Percentiles rank a stretch among this genome's conserved stretches.
These are phyloP conservation scores for Tenthredo distinguenda DNA, from an alignment of 2,888 invertebrate genomes.

Conservation along the genomic window DNA sequence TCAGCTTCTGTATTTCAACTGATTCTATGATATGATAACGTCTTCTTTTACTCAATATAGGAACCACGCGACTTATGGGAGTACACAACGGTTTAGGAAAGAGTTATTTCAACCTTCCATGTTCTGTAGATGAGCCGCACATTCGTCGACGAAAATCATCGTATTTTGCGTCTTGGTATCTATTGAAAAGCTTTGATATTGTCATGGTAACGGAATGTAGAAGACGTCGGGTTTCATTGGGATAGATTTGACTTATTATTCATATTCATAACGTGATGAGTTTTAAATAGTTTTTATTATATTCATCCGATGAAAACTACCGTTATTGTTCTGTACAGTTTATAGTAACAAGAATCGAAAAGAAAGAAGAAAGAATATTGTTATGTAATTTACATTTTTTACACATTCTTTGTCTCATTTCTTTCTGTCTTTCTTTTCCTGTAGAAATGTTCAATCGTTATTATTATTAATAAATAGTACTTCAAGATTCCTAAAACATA, in stretches of 20 bases:
- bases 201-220: background rate
- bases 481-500: background rate
- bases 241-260: too few relatives aligned
- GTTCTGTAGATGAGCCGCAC: too few relatives aligned
- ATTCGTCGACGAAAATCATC: too few relatives aligned
- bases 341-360: background rate
- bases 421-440: background rate
- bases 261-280: background rate
- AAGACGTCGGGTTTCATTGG: too few relatives aligned
- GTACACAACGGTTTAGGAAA: too few relatives aligned
- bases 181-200: background rate
- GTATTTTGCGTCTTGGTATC: too few relatives aligned
- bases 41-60: too few relatives aligned
- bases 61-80: too few relatives aligned
- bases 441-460: background rate
- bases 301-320: conserved; percentile 1
- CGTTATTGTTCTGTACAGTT: background rate
- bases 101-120: too few relatives aligned
- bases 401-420: background rate
- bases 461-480: background rate
- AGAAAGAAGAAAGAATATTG: background rate
- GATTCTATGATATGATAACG: too few relatives aligned
- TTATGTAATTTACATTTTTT: too few relatives aligned
- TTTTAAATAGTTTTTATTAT: background rate
- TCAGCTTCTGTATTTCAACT: too few relatives aligned